Base-by-base conservation (phyloP, 2,888 invertebrate genomes). In the Ectemnius lituratus region DNA sequence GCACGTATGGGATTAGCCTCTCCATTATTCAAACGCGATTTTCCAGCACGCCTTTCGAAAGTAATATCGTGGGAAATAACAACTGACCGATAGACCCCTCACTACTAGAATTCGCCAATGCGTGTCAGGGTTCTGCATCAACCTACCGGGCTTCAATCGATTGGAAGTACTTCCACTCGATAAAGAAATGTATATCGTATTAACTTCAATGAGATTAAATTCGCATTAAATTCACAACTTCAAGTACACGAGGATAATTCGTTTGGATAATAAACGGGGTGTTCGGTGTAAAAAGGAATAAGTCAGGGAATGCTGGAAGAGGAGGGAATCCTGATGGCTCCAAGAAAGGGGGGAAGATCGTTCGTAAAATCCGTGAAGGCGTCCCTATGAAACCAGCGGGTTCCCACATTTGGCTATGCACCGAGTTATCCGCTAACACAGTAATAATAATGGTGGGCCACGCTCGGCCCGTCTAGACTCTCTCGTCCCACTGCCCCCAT, bases 381-480 rank as follows among this genome's bases (percentile, higher is more conserved):
- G 56, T 62, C 61, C 57, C 57, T 11, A 20, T 62, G 61, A 64
- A 52, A 13, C 59, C 59, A 6, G 4, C 5, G 60, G 65, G 83
- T 83, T 83, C 83, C 81, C 83, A 83, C 81, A 81, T 80, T 80
- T 83, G 83, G 60, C 75, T 77, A 81, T 83, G 80, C 83, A 73
- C 75, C 76, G 73, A 78, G 76, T 81, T 83, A 73, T 83, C 78
- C 73, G 75, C 83, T 75, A 78, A 78, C 37, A 11, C 78, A 70
- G 80, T 83, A 81, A 83, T 83, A 80, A 83, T 80, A 78, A 83
- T 65, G 78, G 72, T 62, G 73, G 69, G 66, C 69, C 69, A 70
- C 65, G 60, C 59, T 62, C 28, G 58, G 66, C 37, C 65, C 85
- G 89, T 90, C 90, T 90, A 90, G 90, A 90, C 90, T 76, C 81